Conservation (phyloP, 1,140 invertebrate genomes). For the Penaeus indicus region DNA sequence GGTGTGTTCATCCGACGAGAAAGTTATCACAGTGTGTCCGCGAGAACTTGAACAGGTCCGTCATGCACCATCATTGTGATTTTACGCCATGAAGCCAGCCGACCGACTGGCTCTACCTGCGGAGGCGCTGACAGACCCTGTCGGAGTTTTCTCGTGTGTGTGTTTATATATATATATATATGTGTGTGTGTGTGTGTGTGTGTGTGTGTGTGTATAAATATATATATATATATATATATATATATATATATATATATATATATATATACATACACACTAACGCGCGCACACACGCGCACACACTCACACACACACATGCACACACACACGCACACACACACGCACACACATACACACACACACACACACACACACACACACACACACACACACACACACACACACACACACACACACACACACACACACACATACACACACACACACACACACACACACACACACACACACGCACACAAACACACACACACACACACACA, state of each 20-base stretch:
- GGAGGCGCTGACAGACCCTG: background rate
- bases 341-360: too few relatives aligned
- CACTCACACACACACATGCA: background rate
- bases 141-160: background rate
- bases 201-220: background rate
- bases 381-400: background rate
- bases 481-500: background rate
- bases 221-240: background rate
- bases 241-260: background rate
- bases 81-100: too few relatives aligned
- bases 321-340: background rate
- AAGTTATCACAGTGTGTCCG: background rate
- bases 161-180: background rate
- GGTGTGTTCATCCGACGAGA: too few relatives aligned
- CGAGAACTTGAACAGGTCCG: background rate
- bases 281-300: background rate
- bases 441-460: background rate
- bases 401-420: background rate
- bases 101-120: background rate
- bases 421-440: background rate
- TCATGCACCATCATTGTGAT: too few relatives aligned
- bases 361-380: too few relatives aligned
- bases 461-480: background rate
- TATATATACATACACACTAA: background rate
- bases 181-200: background rate